Base-by-base conservation (phyloP, 2,888 invertebrate genomes). In the Catocala nupta region DNA sequence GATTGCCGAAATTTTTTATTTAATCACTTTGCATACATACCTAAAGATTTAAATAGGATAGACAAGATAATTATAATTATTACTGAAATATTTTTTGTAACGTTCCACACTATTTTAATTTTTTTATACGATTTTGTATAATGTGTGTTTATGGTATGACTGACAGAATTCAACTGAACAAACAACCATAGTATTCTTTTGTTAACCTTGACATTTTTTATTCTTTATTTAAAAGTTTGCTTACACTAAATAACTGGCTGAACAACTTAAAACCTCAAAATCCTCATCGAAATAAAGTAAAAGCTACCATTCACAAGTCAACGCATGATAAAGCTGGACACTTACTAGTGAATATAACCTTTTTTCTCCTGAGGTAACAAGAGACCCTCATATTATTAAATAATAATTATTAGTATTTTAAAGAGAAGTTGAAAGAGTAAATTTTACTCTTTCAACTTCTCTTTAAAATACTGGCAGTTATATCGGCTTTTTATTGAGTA, bases 111-210 rank as follows among this genome's bases (percentile, higher is more conserved):
- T 68, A 65, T 85, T 81, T 80, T 74, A 68, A 70, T 72, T 73
- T 84, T 84, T 86, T 83, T 81, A 75, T 81, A 54, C 74, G 73
- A 59, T 85, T 83, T 80, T 81, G 68, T 57, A 62, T 78, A 63
- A 64, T 58, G 58, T 52, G 59, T 49, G 59, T 74, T 74, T 78
- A 76, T 70, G 68, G 64, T 70, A 63, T 80, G 81, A 75, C 73
- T 75, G 77, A 72, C 67, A 64, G 76, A 76, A 78, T 76, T 70
- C 68, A 71, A 81, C 71, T 82, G 77, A 72, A 51, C 36, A 43
- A 73, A 65, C 12, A 60, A 61, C 48, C 43, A 65, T 65, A 63
- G 57, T 53, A 44, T 57, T 50, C 9, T 69, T 47, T 52, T 48
- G 12, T 55, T 48, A 59, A 36, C 12, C 44, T 52, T 64, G 54